These are phyloP conservation scores for Fregetta grallaria DNA, from an alignment of 2,113 vertebrate species.

Conservation along the genomic window DNA sequence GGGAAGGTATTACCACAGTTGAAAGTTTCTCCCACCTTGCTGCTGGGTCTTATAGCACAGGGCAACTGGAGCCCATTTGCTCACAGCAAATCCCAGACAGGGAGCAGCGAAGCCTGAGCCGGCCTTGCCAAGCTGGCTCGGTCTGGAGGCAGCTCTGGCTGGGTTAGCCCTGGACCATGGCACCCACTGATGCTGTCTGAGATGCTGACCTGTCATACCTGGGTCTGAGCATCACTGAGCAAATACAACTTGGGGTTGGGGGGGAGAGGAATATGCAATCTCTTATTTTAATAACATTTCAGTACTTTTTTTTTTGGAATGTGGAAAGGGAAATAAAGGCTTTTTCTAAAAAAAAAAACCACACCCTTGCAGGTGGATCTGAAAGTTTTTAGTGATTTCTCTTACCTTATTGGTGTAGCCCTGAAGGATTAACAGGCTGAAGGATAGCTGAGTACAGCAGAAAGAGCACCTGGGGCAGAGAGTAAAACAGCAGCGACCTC, in stretches of 20 bases:
- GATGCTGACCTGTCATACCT: neutral
- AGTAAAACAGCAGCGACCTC: slow-evolving; percentile 4
- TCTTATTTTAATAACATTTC: slow-evolving; percentile 25
- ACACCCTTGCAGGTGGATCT: neutral
- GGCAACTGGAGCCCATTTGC: neutral
- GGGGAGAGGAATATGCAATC: neutral
- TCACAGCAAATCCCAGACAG: neutral
- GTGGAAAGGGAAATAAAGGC: slow-evolving; percentile 13
- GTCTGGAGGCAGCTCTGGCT: neutral
- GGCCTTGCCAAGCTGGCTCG: fast-evolving
- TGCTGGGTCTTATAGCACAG: neutral
- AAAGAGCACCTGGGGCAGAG: neutral
- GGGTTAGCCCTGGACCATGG: neutral
- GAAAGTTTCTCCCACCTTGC: neutral
- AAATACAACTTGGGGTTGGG: neutral
- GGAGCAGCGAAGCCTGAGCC: neutral
- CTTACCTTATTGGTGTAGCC: neutral
- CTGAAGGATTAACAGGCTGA: neutral
- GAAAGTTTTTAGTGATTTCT: neutral
- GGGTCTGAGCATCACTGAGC: neutral
- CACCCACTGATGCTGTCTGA: neutral
- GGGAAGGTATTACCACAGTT: neutral
- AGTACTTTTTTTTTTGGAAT: neutral
- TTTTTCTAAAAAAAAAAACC: neutral
- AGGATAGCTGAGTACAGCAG: neutral